Conservation (phyloP, 2,113 vertebrate species). For the Arenaria interpres region DNA sequence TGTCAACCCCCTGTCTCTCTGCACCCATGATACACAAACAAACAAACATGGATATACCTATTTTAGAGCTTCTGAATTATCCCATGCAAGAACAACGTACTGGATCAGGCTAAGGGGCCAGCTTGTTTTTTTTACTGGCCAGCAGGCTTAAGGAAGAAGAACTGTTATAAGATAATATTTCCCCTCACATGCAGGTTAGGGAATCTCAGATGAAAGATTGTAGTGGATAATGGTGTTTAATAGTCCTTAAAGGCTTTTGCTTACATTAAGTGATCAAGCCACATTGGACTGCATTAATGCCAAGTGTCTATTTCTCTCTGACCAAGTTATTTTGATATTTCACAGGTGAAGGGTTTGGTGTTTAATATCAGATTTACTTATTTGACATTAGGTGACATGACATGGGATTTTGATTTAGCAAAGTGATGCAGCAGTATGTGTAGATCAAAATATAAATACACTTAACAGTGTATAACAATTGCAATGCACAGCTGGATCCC, state of each 20-base stretch:
- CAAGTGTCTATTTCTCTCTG: neutral
- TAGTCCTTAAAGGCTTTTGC: neutral
- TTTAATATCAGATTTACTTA: neutral
- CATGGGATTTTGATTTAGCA: neutral
- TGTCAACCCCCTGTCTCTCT: neutral
- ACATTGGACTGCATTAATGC: neutral
- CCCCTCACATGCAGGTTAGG: neutral
- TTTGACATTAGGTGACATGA: neutral
- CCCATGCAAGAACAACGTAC: neutral
- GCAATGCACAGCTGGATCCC: neutral
- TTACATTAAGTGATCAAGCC: neutral
- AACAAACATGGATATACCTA: neutral
- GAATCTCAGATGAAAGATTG: neutral
- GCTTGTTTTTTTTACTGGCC: neutral
- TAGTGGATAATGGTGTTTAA: neutral
- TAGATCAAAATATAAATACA: neutral
- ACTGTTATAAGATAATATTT: neutral
- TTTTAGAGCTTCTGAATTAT: neutral
- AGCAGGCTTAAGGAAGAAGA: neutral
- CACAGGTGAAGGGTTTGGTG: rapidly evolving
- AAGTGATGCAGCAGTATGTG: neutral
- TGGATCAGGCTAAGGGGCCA: neutral
- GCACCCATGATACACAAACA: neutral
- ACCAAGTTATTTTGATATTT: neutral
- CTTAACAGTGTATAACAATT: neutral